Percentiles rank a stretch among this genome's conserved stretches.
Conservation (phyloP, 2,888 invertebrate genomes). For the Temnothorax unifasciatus region DNA sequence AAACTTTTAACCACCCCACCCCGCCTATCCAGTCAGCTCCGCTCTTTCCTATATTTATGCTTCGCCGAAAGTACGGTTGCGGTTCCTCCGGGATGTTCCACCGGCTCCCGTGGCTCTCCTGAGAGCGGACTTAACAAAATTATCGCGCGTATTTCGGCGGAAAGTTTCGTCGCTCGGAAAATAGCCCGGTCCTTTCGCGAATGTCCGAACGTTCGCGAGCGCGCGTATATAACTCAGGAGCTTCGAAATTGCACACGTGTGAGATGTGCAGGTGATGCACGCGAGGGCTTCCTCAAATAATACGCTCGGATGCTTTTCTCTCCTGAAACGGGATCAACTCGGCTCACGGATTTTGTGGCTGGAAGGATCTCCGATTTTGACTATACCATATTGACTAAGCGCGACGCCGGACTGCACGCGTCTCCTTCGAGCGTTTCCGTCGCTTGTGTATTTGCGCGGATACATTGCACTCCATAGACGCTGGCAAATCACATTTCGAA, state of each 20-base stretch:
- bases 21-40: conserved; percentile 40
- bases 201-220: neutral
- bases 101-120: conserved; percentile 9
- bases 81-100: conserved; percentile 52
- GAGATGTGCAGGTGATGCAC: neutral
- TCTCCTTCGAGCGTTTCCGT: conserved; percentile 31
- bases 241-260: neutral
- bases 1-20: conserved; percentile 69
- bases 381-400: conserved; percentile 18
- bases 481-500: conserved; percentile 47
- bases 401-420: conserved; percentile 9
- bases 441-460: conserved; percentile 42
- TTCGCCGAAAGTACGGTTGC: conserved; percentile 44
- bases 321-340: neutral
- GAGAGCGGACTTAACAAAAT: conserved; percentile 51
- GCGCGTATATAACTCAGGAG: neutral
- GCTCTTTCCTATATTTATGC: conserved; percentile 59
- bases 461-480: conserved; percentile 46
- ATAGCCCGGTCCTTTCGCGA: neutral
- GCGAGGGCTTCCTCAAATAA: neutral
- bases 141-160: conserved; percentile 54
- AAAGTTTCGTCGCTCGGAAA: conserved; percentile 48
- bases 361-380: neutral
- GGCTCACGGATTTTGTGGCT: neutral
- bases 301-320: neutral